Evolutionary conservation across 2,888 invertebrate species (phyloP).

Genomic region (Trachelus iudaicus): DNA sequence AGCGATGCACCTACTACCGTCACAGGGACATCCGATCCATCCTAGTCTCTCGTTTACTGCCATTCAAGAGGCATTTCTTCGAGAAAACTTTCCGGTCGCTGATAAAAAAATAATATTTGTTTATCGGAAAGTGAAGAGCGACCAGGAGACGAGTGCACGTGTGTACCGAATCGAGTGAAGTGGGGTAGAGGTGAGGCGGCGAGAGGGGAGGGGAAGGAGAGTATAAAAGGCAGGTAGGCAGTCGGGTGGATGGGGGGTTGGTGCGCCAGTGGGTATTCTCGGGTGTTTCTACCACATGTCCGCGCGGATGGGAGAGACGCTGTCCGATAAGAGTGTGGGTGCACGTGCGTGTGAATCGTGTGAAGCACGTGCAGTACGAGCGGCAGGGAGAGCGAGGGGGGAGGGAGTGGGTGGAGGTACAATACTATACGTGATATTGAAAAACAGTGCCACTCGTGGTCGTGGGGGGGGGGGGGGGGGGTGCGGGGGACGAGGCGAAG

Average conservation of each 20-base stretch:
- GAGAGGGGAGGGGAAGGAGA: neutral
- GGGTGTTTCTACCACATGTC: neutral
- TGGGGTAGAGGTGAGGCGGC: neutral
- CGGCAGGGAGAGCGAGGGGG: conserved; percentile 1
- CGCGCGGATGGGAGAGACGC: neutral
- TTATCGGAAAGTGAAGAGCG: neutral
- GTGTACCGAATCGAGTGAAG: neutral
- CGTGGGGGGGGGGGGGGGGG: neutral
- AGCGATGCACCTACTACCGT: neutral
- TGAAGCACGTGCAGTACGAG: neutral
- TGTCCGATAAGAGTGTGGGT: neutral
- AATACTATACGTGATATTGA: conserved; percentile 31
- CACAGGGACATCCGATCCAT: neutral
- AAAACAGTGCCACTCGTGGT: conserved; percentile 43
- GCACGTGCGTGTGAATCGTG: neutral
- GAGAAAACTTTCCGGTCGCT: neutral
- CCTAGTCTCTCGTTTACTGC: neutral
- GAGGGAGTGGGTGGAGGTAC: neutral
- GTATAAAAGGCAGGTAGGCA: neutral
- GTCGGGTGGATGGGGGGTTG: neutral
- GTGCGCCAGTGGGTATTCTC: no score
- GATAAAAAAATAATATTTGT: neutral
- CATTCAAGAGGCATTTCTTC: neutral
- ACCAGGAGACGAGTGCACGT: neutral
- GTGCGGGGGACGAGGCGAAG: no score